A percentile compares a stretch with the other conserved stretches of the same genome.
These are phyloP conservation scores for Temnothorax ravouxi DNA, from an alignment of 2,888 invertebrate genomes.

Conservation along the genomic window DNA sequence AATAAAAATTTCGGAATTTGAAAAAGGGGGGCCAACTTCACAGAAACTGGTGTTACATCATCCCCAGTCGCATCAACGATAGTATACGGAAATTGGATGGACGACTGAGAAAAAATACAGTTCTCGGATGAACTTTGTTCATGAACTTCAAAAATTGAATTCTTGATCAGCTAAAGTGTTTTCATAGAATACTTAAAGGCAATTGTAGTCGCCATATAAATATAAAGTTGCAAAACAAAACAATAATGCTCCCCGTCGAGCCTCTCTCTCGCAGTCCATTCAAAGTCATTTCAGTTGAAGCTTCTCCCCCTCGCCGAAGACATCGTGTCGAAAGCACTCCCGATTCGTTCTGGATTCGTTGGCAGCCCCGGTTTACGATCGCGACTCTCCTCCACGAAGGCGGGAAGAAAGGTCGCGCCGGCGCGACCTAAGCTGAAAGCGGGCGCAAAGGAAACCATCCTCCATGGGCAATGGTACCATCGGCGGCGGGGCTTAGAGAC, in stretches of 20 bases:
- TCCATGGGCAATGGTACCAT: constrained; percentile 54
- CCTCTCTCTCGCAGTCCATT: neutral
- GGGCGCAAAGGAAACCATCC: constrained; percentile 58
- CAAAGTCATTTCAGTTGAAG: neutral
- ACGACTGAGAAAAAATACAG: neutral
- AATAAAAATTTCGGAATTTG: no score
- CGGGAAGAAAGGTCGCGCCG: constrained; percentile 67
- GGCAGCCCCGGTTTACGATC: constrained; percentile 58
- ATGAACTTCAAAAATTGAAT: neutral
- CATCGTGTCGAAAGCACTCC: constrained; percentile 60
- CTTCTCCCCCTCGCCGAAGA: constrained; percentile 35
- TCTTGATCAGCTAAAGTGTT: neutral
- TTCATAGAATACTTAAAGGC: neutral
- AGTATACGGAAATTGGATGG: neutral
- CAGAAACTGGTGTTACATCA: constrained; percentile 61
- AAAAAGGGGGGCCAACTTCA: no score
- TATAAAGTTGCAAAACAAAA: neutral
- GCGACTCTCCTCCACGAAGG: constrained; percentile 54
- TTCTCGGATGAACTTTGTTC: neutral
- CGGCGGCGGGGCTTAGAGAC: constrained; percentile 21
- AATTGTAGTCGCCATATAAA: neutral
- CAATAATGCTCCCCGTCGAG: neutral
- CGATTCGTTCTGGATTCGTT: constrained; percentile 74
- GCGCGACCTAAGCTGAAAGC: constrained; percentile 69
- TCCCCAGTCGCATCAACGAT: constrained; percentile 1